Evolutionary conservation across 2,888 invertebrate genomes (phyloP).

Genomic region (Dryobotodes eremita): DNA sequence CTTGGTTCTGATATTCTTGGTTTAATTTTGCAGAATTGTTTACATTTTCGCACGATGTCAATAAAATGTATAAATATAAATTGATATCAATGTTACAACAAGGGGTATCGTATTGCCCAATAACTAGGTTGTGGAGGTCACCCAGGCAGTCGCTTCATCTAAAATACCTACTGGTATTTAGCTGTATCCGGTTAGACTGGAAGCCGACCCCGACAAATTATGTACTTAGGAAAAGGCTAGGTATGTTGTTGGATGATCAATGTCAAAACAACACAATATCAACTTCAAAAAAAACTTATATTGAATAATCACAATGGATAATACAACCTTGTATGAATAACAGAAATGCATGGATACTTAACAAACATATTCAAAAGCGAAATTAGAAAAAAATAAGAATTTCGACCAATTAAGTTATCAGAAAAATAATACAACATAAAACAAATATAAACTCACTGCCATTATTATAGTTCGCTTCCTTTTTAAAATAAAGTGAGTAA

Average conservation of each 20-base stretch:
- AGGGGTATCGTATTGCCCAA: background rate
- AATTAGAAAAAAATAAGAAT: background rate
- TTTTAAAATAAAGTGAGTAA: background rate
- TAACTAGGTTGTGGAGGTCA: background rate
- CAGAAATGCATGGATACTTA: background rate
- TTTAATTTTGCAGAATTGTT: background rate
- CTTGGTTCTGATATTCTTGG: background rate
- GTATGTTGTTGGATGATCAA: background rate
- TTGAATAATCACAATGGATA: background rate
- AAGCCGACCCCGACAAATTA: no score
- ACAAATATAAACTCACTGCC: background rate
- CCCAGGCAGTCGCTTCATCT: background rate
- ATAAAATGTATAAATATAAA: background rate
- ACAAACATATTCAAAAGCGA: background rate
- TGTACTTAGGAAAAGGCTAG: background rate
- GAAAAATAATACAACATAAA: background rate
- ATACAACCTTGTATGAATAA: background rate
- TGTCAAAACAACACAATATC: background rate
- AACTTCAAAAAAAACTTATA: background rate
- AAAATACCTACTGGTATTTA: background rate
- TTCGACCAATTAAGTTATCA: background rate
- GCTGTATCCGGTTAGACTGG: no score
- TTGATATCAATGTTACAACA: background rate
- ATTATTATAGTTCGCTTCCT: background rate
- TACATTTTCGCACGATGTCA: background rate